Conservation (phyloP, 2,113 vertebrate species). For the Pleuronectes platessa region DNA sequence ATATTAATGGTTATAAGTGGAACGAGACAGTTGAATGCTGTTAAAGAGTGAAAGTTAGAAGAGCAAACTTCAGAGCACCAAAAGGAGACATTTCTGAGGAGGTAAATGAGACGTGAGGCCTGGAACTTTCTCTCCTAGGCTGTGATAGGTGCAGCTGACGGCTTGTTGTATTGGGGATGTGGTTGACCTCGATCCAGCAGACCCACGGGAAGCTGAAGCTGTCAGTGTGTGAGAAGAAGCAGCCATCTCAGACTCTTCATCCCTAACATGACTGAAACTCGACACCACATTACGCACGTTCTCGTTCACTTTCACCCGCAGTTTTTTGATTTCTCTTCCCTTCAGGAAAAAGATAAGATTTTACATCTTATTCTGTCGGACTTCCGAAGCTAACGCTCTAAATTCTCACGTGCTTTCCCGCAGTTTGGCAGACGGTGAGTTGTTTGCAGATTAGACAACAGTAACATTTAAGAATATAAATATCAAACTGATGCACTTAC, state of each 20-base stretch:
- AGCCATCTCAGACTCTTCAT: not conserved
- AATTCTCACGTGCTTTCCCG: not conserved
- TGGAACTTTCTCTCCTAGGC: not conserved
- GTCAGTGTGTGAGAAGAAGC: not conserved
- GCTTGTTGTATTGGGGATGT: not conserved
- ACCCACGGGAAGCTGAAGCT: not conserved
- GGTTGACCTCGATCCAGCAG: not conserved
- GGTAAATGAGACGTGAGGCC: not conserved
- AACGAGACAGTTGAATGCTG: not conserved
- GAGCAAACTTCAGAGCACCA: not conserved
- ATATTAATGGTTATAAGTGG: not conserved
- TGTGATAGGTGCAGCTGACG: not conserved
- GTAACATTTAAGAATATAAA: not conserved
- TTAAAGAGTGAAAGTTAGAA: slow-evolving; percentile 11
- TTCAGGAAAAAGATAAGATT: not conserved
- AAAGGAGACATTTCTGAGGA: slow-evolving; percentile 16
- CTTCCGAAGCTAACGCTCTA: not conserved
- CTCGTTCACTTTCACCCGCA: not conserved
- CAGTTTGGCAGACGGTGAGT: not conserved
- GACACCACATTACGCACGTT: not conserved
- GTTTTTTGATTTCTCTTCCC: not conserved
- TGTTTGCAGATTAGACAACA: not conserved
- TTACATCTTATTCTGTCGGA: not conserved
- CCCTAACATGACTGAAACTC: not conserved
- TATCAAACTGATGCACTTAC: too few species aligned